Evolutionary conservation across 2,113 vertebrate genomes (phyloP).

Genomic region (Athene noctua): DNA sequence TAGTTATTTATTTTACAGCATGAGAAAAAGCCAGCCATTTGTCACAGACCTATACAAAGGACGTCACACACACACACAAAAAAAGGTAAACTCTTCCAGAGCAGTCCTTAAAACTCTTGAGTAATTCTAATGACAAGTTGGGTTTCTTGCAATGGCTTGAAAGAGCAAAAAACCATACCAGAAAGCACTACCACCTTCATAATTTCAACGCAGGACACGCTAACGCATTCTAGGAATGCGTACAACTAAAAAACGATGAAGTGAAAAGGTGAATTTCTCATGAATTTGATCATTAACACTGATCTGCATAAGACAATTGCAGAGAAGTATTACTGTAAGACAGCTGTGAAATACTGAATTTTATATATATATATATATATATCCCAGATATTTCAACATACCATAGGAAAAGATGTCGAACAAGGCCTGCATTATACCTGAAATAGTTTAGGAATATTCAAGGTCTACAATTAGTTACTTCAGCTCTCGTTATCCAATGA

Average conservation of each 20-base stretch:
- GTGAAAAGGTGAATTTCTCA: neutral
- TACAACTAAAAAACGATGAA: neutral
- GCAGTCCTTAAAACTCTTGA: neutral
- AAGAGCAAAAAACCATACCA: neutral
- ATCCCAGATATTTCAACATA: neutral
- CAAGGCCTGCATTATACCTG: neutral
- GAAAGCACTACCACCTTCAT: neutral
- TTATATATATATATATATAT: neutral
- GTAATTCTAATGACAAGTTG: neutral
- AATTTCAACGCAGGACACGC: neutral
- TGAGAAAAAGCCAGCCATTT: neutral
- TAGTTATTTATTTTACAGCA: neutral
- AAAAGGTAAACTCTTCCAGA: neutral
- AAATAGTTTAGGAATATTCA: neutral
- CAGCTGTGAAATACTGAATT: neutral
- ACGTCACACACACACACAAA: neutral
- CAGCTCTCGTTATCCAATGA: neutral
- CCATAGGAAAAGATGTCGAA: neutral
- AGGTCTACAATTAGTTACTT: neutral
- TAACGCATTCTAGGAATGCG: neutral
- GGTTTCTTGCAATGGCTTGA: neutral
- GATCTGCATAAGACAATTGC: neutral
- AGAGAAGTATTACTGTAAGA: neutral
- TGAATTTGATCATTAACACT: neutral
- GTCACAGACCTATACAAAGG: neutral